A percentile compares a stretch with the other conserved stretches of the same genome.
phyloP scores from a whole-genome alignment of 2,888 invertebrate species.

The Tricholauxania praeusta region DNA sequence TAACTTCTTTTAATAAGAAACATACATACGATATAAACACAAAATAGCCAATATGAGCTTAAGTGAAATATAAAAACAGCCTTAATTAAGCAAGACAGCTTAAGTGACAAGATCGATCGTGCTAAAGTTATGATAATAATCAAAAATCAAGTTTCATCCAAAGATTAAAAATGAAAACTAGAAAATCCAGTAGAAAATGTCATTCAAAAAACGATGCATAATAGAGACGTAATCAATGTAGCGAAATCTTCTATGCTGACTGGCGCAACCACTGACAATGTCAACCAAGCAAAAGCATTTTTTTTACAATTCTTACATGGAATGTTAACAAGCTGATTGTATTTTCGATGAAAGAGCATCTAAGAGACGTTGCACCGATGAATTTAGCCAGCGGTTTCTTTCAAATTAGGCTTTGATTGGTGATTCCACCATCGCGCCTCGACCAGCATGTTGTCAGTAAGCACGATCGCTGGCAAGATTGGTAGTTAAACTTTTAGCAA shows the following conservation, averaged over 20 bases:
- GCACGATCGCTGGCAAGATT: not conserved
- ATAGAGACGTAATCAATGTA: constrained; percentile 20
- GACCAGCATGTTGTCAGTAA: no score
- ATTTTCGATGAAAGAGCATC: not conserved
- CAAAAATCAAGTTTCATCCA: no score
- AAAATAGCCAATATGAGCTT: no score
- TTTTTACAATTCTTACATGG: not conserved
- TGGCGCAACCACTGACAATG: constrained; percentile 8
- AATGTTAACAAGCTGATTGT: constrained; percentile 28
- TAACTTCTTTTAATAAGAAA: no score
- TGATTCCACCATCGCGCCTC: not conserved
- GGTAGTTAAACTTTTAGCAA: not conserved
- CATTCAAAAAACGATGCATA: constrained; percentile 9
- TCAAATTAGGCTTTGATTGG: constrained; percentile 29
- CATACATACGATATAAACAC: no score
- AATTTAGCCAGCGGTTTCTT: not conserved
- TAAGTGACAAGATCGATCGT: no score
- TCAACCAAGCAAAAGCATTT: constrained; percentile 12
- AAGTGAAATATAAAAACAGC: no score
- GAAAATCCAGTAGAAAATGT: not conserved
- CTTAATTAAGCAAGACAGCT: no score
- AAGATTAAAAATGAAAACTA: not conserved
- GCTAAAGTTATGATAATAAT: no score
- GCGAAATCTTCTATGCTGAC: not conserved
- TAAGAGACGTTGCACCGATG: no score